A percentile compares a stretch with the other conserved stretches of the same genome.
These are phyloP conservation scores for Aulostomus chinensis DNA, from an alignment of 2,797 vertebrate species.

Conservation along the genomic window DNA sequence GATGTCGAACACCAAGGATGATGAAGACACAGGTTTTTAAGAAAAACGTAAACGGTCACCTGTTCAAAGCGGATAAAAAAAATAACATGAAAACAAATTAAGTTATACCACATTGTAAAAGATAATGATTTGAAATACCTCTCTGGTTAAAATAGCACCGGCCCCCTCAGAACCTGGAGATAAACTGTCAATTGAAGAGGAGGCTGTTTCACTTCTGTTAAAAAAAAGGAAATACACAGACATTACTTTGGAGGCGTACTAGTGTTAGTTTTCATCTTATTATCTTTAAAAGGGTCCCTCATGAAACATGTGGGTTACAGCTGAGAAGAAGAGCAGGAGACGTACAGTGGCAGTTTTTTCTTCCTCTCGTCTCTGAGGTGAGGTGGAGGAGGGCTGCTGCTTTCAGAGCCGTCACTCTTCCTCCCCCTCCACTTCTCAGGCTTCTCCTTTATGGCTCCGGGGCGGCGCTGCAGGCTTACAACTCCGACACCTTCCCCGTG, in stretches of 20 bases:
- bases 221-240: background rate
- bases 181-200: conserved; percentile 62
- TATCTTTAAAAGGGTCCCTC: no score
- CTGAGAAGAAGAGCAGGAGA: background rate
- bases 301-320: background rate
- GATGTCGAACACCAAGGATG: no score
- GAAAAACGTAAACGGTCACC: no score
- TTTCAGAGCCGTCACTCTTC: conserved; percentile 66
- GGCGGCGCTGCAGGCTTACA: conserved; percentile 77
- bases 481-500: conserved; percentile 59
- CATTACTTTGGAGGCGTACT: no score
- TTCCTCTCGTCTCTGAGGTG: conserved; percentile 47
- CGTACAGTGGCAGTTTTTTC: conserved; percentile 65
- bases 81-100: no score
- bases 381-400: conserved; percentile 30
- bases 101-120: no score
- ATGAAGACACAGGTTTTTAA: no score
- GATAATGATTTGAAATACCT: no score
- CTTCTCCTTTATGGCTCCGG: conserved; percentile 80
- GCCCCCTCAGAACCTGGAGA: conserved; percentile 60
- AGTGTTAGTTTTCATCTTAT: no score
- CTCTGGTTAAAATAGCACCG: conserved; percentile 40
- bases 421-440: conserved; percentile 86
- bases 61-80: no score
- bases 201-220: conserved; percentile 47